Evolutionary conservation across 2,113 vertebrate genomes (phyloP), one percentile per base, ranked within the genome.

Genomic region (Tetraodon nigroviridis): DNA sequence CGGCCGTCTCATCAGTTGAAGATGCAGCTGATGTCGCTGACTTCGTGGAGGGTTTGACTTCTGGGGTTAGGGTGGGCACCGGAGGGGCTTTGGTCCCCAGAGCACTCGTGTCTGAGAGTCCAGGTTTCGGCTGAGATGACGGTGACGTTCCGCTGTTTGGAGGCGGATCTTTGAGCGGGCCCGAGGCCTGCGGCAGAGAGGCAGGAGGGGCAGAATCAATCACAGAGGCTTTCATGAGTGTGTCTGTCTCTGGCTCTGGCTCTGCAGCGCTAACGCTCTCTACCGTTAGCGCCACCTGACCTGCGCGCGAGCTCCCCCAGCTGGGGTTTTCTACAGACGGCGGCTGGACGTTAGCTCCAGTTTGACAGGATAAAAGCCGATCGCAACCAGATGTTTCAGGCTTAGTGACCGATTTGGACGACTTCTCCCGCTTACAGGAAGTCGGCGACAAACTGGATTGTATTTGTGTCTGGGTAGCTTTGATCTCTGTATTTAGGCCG

Each of bases 121-220:
- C 84, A 84, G 69, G 40, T 69, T 81, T 79, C 80, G 21, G 74
- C 72, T 71, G 84, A 84, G 79, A 87, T 83, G 78, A 55, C 65
- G 22, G 65, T 77, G 81, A 80, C 24, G n/a, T 73, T 82, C 76
- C 84, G 75, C 76, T 76, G 61, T 78, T 76, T 82, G 80, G 71
- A 22, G 81, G 58, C 54, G 78, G 70, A 80, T 74, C 64, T 74
- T 77, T 81, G 78, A 80, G 64, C 73, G 84, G 82, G 73, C 76
- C 67, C 82, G 84, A 84, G 64, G 71, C 83, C 81, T 89, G 82
- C 81, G 82, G 85, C 87, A 86, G 50, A 82, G 77, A 80, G 81
- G 82, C 72, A 85, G 81, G 84, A 85, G 76, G 84, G 73, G 78
- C 40, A 83, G 79, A 78, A 72, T 87, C 85, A 83, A 64, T 85